phyloP scores from a whole-genome alignment of 2,797 vertebrate species.

The Sebastes cheni region DNA sequence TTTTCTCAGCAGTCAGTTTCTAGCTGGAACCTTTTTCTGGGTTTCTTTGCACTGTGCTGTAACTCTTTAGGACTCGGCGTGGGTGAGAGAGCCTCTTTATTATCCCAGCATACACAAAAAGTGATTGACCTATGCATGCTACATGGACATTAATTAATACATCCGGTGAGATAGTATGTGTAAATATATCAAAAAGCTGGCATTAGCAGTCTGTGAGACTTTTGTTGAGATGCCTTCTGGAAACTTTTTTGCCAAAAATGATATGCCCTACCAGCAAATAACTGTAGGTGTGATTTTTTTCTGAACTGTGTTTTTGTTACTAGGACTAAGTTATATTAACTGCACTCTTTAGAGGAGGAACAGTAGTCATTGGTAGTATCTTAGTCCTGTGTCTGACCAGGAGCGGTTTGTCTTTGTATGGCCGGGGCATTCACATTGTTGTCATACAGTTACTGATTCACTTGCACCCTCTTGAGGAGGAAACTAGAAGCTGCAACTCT shows the following conservation, averaged over 20 bases:
- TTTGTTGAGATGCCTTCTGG: slow-evolving; percentile 72
- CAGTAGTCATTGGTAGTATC: slow-evolving; percentile 64
- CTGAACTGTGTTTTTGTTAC: slow-evolving; percentile 68
- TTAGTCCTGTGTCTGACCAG: slow-evolving; percentile 59
- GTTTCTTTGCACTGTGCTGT: slow-evolving; percentile 78
- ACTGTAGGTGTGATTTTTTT: slow-evolving; percentile 74
- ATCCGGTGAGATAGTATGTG: slow-evolving; percentile 67
- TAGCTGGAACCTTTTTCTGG: slow-evolving; percentile 24
- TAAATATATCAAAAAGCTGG: slow-evolving; percentile 64
- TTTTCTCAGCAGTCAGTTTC: slow-evolving; percentile 39
- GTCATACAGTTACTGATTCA: slow-evolving; percentile 59
- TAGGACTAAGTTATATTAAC: slow-evolving; percentile 72
- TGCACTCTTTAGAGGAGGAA: slow-evolving; percentile 70
- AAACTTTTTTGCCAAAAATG: slow-evolving; percentile 77
- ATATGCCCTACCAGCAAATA: slow-evolving; percentile 78
- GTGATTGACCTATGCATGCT: slow-evolving; percentile 85
- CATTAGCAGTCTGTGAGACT: slow-evolving; percentile 54
- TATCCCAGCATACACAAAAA: slow-evolving; percentile 57
- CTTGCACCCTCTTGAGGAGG: slow-evolving; percentile 74
- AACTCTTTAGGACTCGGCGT: slow-evolving; percentile 42
- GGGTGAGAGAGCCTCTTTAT: slow-evolving; percentile 40
- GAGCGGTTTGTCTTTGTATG: slow-evolving; percentile 54
- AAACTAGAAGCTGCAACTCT: slow-evolving; percentile 56
- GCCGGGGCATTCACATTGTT: slow-evolving; percentile 59
- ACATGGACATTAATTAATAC: slow-evolving; percentile 76